phyloP scores from a whole-genome alignment of 2,113 vertebrate genomes.

The Anhinga rufa region DNA sequence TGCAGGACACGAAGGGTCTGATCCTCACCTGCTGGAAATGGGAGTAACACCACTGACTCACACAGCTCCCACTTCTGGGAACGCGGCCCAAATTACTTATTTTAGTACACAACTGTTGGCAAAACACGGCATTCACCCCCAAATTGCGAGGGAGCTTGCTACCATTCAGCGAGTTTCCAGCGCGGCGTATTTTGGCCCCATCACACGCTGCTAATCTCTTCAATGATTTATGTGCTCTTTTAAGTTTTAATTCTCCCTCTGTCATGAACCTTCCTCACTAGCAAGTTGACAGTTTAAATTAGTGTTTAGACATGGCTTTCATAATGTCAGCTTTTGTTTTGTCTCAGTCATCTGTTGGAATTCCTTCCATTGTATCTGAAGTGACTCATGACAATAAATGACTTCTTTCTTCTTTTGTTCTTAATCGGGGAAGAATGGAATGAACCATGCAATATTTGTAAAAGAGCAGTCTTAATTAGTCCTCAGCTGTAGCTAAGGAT shows the following conservation, averaged over 20 bases:
- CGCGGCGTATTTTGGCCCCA: constrained; percentile 47
- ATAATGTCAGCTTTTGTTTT: constrained; percentile 79
- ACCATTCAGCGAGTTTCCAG: background rate
- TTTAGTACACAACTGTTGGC: background rate
- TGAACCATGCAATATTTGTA: constrained; percentile 67
- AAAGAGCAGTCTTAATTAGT: constrained; percentile 74
- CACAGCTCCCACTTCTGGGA: constrained; percentile 3
- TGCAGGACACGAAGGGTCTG: background rate
- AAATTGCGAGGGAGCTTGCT: constrained; percentile 4
- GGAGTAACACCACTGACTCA: background rate
- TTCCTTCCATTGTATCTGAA: constrained; percentile 78
- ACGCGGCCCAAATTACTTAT: background rate
- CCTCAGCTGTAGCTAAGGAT: constrained; percentile 66
- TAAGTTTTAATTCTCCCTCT: constrained; percentile 74
- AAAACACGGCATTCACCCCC: constrained; percentile 39
- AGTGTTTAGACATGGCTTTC: constrained; percentile 78
- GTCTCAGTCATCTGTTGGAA: constrained; percentile 74
- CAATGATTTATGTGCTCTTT: constrained; percentile 77
- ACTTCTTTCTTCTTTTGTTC: constrained; percentile 75
- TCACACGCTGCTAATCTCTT: constrained; percentile 68
- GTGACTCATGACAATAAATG: constrained; percentile 77
- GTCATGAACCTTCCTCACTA: constrained; percentile 71
- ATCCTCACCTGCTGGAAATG: constrained; percentile 19
- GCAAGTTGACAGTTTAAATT: constrained; percentile 78
- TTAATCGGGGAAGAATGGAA: constrained; percentile 74